phyloP scores from a whole-genome alignment of 2,113 vertebrate genomes.

The human region DNA sequence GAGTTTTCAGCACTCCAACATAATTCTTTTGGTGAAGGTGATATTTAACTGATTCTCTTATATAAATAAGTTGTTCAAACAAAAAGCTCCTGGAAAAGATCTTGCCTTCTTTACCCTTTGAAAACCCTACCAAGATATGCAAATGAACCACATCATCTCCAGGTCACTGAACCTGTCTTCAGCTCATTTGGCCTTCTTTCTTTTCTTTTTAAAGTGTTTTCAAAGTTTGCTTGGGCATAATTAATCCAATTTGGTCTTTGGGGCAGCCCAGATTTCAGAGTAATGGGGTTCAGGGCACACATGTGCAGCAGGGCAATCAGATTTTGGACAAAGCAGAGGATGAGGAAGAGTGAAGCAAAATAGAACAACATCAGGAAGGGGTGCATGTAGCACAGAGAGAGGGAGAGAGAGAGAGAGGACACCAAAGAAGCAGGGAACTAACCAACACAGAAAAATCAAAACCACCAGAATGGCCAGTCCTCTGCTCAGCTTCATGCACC shows the following conservation, averaged over 20 bases:
- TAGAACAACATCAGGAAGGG: neutral
- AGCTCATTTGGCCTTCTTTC: conserved; percentile 1
- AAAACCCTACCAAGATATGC: neutral
- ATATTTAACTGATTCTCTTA: neutral
- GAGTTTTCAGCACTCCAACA: neutral
- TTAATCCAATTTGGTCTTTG: conserved; percentile 33
- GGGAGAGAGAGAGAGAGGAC: neutral
- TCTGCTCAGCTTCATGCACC: neutral
- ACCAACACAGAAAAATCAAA: neutral
- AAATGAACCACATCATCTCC: conserved; percentile 32
- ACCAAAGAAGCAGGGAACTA: neutral
- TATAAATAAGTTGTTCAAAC: neutral
- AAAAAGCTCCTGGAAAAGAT: neutral
- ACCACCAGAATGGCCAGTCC: neutral
- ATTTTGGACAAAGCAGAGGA: neutral
- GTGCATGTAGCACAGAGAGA: neutral
- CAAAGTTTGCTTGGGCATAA: conserved; percentile 16
- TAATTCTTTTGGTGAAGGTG: neutral
- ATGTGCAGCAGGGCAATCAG: neutral
- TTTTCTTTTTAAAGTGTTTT: conserved; percentile 13
- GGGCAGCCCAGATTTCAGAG: neutral
- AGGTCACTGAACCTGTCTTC: conserved; percentile 34
- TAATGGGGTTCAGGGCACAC: neutral
- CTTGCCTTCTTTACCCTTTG: neutral
- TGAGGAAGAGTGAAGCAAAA: neutral